Evolutionary conservation across 2,797 vertebrate species (phyloP), one percentile per base, ranked within the genome.

Genomic region (Hippopotamyrus pictus): DNA sequence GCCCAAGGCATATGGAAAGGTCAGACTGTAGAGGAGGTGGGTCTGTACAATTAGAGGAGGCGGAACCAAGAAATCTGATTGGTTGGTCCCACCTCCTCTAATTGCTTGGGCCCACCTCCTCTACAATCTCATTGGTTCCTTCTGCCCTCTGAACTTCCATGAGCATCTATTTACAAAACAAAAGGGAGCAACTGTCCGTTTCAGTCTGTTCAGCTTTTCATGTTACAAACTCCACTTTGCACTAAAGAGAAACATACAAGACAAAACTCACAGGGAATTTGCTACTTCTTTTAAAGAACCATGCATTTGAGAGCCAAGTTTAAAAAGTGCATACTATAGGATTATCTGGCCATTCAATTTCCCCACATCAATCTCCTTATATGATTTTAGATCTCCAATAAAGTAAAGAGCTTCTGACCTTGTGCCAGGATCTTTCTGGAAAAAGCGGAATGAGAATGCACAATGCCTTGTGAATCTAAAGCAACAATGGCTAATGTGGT

Each of bases 151-250:
- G 57, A 62, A 62, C 57, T 62, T 22, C 7, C 7, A 62, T 62
- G 59, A 62, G 59, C 22, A 62, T 62, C 59, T 62, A 73, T 73
- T 73, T 37, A 73, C 65, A 92, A 90, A 54, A 37, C 29, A 73
- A 73, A 73, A 37, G 65, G 29, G 12, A 73, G 29, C 12, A 37
- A 17, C 29, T 73, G 65, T 33, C 29, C 0, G 12, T 73, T 73
- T 73, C 29, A 73, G 12, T 17, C 29, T 17, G 65, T 14, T 73
- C 12, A 73, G 29, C 65, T 73, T 79, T 79, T 79, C 37, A 41
- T 79, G 37, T n/a, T 44, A 41, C 73, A 44, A 41, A 44, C 3
- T 73, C 12, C 12, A 33, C 65, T 44, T 44, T 79, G 73, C 73
- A 7, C 14, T 79, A 44, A 44, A 41, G 14, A 79, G 41, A 79